Evolutionary conservation across 2,113 vertebrate genomes (phyloP).

Genomic region (Meles meles): DNA sequence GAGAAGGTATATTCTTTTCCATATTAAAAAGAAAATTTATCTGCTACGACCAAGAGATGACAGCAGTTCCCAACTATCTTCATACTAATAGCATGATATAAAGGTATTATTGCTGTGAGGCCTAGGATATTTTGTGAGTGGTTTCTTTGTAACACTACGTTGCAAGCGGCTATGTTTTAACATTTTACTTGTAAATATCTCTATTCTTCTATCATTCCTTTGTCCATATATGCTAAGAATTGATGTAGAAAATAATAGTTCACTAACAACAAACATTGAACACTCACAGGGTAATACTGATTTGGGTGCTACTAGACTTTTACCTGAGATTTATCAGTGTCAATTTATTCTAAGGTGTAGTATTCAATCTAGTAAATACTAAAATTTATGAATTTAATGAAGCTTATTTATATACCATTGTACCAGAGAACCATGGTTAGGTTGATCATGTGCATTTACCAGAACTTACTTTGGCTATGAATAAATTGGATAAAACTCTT

Average conservation of each 20-base stretch:
- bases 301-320: slow-evolving; percentile 52
- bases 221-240: slow-evolving; percentile 41
- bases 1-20: slow-evolving; percentile 1
- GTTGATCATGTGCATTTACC: background rate
- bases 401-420: background rate
- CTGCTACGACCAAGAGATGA: background rate
- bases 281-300: slow-evolving; percentile 39
- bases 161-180: background rate
- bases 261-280: slow-evolving; percentile 6
- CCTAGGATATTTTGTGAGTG: background rate
- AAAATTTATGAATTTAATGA: slow-evolving; percentile 4
- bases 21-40: background rate
- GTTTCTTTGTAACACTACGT: background rate
- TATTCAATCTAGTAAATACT: slow-evolving; percentile 25
- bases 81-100: background rate
- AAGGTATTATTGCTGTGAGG: background rate
- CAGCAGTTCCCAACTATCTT: background rate
- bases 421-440: background rate
- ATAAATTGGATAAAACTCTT: slow-evolving; percentile 8
- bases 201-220: background rate
- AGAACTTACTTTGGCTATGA: slow-evolving; percentile 12
- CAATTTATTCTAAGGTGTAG: background rate
- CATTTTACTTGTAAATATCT: background rate
- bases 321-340: background rate
- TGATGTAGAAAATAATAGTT: slow-evolving; percentile 33